Conservation (phyloP, 92 coral and sea anemone genomes). For the Palythoa grandis region DNA sequence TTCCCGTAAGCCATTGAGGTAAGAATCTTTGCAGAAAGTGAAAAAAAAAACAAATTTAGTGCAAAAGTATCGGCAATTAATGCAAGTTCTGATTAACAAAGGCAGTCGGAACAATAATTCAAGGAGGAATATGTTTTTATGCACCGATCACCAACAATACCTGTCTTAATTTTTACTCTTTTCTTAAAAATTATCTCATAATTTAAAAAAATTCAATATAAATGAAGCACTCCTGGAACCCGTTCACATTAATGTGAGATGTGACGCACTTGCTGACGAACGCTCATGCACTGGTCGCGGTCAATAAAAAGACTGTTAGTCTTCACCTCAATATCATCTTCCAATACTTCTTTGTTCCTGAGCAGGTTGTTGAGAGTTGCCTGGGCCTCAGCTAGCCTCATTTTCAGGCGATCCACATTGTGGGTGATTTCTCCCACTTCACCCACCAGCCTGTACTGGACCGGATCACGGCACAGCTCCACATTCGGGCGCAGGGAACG, state of each 20-base stretch:
- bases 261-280: constrained; percentile 90
- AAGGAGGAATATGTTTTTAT: neutral
- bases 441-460: constrained; percentile 93
- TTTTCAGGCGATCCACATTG: constrained; percentile 90
- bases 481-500: constrained; percentile 97
- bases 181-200: constrained; percentile 38
- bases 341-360: constrained; percentile 88
- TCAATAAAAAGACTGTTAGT: constrained; percentile 95
- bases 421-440: constrained; percentile 94
- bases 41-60: neutral
- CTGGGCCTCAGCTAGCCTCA: constrained; percentile 94
- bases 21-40: neutral
- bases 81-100: neutral
- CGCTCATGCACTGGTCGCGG: constrained; percentile 93
- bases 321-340: constrained; percentile 96
- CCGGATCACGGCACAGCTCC: constrained; percentile 95
- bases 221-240: constrained; percentile 20
- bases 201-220: constrained; percentile 5
- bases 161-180: neutral
- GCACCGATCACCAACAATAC: constrained; percentile 10
- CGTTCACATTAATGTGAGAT: constrained; percentile 78
- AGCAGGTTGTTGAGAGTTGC: constrained; percentile 83
- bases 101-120: neutral
- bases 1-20: no score
- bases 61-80: neutral